phyloP scores from a whole-genome alignment of 2,113 vertebrate genomes.

The Tonatia bakeri region DNA sequence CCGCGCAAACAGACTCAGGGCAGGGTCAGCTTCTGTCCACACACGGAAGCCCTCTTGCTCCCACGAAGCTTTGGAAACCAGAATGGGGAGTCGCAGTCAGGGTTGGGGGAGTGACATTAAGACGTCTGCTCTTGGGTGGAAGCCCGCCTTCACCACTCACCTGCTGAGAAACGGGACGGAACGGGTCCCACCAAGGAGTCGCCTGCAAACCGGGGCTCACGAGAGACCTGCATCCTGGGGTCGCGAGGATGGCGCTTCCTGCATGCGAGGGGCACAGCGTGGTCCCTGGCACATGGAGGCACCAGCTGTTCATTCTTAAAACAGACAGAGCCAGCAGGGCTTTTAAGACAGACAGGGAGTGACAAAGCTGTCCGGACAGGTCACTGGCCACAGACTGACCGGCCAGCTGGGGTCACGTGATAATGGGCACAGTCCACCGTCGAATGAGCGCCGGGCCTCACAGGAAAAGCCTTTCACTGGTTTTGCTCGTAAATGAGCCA shows the following conservation, averaged over 20 bases:
- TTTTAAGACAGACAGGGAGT: background rate
- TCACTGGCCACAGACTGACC: background rate
- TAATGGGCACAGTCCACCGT: background rate
- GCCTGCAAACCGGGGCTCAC: no score
- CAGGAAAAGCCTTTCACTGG: background rate
- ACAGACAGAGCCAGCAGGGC: background rate
- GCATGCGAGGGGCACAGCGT: background rate
- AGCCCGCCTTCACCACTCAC: background rate
- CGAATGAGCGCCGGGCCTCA: background rate
- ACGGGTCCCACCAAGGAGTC: no score
- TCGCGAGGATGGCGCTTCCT: background rate
- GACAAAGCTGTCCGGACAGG: background rate
- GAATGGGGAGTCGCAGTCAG: background rate
- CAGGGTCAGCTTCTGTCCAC: background rate
- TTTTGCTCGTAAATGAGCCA: background rate
- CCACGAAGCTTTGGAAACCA: background rate
- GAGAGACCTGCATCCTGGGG: background rate
- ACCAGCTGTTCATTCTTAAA: background rate
- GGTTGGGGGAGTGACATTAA: background rate
- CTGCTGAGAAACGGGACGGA: background rate
- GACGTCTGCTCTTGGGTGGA: background rate
- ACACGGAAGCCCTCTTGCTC: background rate
- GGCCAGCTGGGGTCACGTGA: no score
- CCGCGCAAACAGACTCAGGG: background rate
- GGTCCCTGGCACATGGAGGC: background rate